Evolutionary conservation across 1,140 invertebrate species (phyloP).

Genomic region (Aphelenchoides fujianensis): DNA sequence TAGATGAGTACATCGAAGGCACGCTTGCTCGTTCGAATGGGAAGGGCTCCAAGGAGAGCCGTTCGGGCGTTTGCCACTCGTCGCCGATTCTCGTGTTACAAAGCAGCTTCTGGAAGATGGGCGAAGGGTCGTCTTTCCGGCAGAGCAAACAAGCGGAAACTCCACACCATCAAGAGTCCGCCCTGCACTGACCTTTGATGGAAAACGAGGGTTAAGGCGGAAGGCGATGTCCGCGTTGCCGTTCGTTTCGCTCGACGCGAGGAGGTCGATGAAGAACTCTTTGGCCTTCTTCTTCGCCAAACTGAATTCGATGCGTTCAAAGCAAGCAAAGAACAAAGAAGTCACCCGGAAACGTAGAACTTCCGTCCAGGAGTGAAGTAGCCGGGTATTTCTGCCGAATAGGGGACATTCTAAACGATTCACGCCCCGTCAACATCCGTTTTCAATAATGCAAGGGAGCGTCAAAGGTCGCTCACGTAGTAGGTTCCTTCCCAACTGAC

Average conservation of each 20-base stretch:
- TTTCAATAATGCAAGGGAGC: no score
- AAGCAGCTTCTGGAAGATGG: conserved; percentile 54
- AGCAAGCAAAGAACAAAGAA: no score
- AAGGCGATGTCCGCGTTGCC: conserved; percentile 49
- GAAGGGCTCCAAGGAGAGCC: conserved; percentile 28
- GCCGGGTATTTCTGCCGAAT: conserved; percentile 61
- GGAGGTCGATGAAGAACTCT: conserved; percentile 53
- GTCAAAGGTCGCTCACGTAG: no score
- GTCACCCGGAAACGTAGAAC: conserved; percentile 57
- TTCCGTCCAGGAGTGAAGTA: conserved; percentile 59
- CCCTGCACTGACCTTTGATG: conserved; percentile 38
- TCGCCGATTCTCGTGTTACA: conserved; percentile 39
- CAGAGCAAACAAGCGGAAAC: neutral
- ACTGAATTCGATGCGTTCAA: no score
- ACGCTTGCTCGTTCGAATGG: conserved; percentile 49
- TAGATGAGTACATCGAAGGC: conserved; percentile 58
- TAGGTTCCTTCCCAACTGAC: conserved; percentile 55
- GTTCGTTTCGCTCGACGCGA: no score
- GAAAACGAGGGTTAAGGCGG: conserved; percentile 39
- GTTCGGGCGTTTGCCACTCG: conserved; percentile 43
- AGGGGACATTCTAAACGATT: conserved; percentile 44
- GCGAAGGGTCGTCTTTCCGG: no score
- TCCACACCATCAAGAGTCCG: neutral
- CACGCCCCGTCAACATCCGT: neutral
- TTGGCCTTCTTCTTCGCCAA: conserved; percentile 53